Conservation (phyloP, 2,888 invertebrate species). For the Desoria tigrina region DNA sequence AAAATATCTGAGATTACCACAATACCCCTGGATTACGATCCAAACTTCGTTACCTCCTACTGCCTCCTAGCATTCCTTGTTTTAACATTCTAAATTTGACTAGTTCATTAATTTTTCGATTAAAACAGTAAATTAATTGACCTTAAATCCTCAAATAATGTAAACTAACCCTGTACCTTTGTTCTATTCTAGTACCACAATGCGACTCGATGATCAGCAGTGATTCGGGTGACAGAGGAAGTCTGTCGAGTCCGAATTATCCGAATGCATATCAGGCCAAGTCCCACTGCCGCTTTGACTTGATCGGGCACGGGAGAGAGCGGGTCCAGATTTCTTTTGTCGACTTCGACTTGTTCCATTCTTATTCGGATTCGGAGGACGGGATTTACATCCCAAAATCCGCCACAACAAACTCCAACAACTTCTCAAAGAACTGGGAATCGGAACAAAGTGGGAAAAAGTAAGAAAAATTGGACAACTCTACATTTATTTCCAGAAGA, state of each 20-base stretch:
- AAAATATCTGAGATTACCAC: no score
- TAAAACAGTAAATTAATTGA: no score
- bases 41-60: no score
- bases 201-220: constrained; percentile 45
- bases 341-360: constrained; percentile 76
- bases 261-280: constrained; percentile 78
- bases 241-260: constrained; percentile 80
- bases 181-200: constrained; percentile 37
- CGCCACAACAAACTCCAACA: no score
- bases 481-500: no score
- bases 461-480: no score
- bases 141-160: no score
- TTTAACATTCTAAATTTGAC: no score
- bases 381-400: constrained; percentile 25
- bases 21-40: no score
- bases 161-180: no score
- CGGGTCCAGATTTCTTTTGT: constrained; percentile 81
- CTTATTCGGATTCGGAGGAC: constrained; percentile 54
- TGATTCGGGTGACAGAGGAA: constrained; percentile 68
- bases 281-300: constrained; percentile 84
- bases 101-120: no score
- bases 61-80: no score
- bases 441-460: neutral
- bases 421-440: neutral
- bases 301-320: constrained; percentile 81